Evolutionary conservation across 2,797 vertebrate genomes (phyloP), one percentile per base, ranked within the genome.

Genomic region (Sphenopsis melanotis): DNA sequence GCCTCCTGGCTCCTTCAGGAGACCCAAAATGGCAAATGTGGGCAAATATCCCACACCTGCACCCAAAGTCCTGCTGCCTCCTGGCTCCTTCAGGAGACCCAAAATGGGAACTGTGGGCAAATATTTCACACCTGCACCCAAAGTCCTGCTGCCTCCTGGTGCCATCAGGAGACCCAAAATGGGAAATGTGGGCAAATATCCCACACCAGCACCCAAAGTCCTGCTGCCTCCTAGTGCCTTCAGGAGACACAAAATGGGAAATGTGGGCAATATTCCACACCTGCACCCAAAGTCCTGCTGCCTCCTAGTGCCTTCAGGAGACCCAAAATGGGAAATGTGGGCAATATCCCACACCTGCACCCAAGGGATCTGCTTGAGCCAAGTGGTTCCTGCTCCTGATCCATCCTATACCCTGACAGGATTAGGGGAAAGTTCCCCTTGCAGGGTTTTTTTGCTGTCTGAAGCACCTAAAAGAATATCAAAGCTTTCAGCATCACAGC

Each of bases 351-450:
- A 44, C 10, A 8, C 17, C 72, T 26, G 14, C 0, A 10, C 4
- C 11, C 56, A 10, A 23, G 2, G 4, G 42, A 66, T 23, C 11
- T 11, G 41, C 56, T 2, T 4, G 20, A 83, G 57, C 41, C 63
- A 21, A 46, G 59, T 0, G 1, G 9, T 8, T 68, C 30, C 34
- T 22, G 57, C 30, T 78, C 41, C 74, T 57, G 55, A 46, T 12
- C 39, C 53, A 12, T 3, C 15, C 47, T 6, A 2, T 0, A 24
- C 12, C 30, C 68, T 18, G 16, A 7, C 36, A 23, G 13, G 30
- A 59, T 12, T 3, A 23, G 12, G 29, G 29, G 32, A 42, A 37
- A 1, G 1, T 12, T 71, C 22, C 22, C 10, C 20, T 46, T 29
- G 8, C 12, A 34, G 10, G 17, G 4, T 3, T 64, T 75, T 39